Conservation (phyloP, 37 sponge, comb jelly and placozoan species). For the Chondrilla cf. caribensis region DNA sequence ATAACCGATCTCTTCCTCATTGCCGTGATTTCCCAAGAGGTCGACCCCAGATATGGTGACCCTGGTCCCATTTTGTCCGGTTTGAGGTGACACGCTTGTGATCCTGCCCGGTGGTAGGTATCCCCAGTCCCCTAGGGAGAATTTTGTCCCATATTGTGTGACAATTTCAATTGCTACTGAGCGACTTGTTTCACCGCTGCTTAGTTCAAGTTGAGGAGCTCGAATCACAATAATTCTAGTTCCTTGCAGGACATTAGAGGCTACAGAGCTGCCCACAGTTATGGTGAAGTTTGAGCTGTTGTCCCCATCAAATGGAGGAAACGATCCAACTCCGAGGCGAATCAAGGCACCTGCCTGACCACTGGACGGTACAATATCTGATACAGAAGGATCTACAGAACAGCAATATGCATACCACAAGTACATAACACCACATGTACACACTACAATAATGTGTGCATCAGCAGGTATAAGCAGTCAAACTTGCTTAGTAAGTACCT, state of each 20-base stretch:
- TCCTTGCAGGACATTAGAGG: not conserved
- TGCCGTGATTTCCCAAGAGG: slow-evolving; percentile 44
- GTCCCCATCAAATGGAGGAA: slow-evolving; percentile 55
- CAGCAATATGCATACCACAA: not conserved
- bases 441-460: too few relatives aligned
- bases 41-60: slow-evolving; percentile 53
- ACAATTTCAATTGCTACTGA: slow-evolving; percentile 16
- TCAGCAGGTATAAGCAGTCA: too few relatives aligned
- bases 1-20: not conserved
- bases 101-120: slow-evolving; percentile 35
- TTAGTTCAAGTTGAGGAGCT: not conserved
- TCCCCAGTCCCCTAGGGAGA: slow-evolving; percentile 17
- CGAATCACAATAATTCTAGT: not conserved
- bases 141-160: slow-evolving; percentile 37
- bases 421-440: not conserved
- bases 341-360: slow-evolving; percentile 57
- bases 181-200: not conserved
- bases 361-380: not conserved
- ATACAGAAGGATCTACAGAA: slow-evolving; percentile 17
- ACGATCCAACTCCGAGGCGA: slow-evolving; percentile 13
- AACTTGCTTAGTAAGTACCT: too few relatives aligned
- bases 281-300: slow-evolving; percentile 47
- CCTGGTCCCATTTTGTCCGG: slow-evolving; percentile 60
- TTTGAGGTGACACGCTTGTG: slow-evolving; percentile 13
- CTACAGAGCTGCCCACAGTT: slow-evolving; percentile 26